phyloP scores from a whole-genome alignment of 2,888 invertebrate genomes.

The Brachypterus glaber region DNA sequence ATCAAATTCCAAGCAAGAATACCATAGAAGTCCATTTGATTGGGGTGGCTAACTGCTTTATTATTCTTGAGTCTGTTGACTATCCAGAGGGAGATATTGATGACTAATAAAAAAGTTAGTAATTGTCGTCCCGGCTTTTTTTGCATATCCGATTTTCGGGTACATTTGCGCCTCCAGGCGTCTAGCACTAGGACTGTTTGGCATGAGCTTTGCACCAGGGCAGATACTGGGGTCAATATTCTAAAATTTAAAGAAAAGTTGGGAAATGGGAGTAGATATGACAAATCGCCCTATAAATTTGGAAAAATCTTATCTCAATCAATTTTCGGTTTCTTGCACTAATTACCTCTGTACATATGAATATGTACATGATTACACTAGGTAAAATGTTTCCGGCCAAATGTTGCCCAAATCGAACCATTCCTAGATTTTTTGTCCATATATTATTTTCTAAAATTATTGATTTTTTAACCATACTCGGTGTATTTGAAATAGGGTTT shows the following conservation, averaged over 20 bases:
- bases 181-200: conserved; percentile 68
- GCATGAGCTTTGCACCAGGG: conserved; percentile 63
- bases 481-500: no score
- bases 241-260: conserved; percentile 18
- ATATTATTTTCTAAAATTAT: no score
- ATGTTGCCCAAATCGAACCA: no score
- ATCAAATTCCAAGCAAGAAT: conserved; percentile 83
- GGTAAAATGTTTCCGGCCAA: no score
- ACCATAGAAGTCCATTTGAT: conserved; percentile 73
- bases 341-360: no score
- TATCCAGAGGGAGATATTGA: conserved; percentile 71
- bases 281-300: no score
- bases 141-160: conserved; percentile 53
- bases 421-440: no score
- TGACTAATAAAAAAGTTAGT: conserved; percentile 69
- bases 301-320: no score
- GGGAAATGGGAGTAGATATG: background rate
- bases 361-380: no score
- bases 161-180: conserved; percentile 62
- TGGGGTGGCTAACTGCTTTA: conserved; percentile 66
- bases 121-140: conserved; percentile 73
- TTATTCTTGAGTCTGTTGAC: conserved; percentile 68
- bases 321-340: no score
- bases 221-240: conserved; percentile 60
- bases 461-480: no score